Evolutionary conservation across 2,797 vertebrate genomes (phyloP), one percentile per base, ranked within the genome.

Genomic region (Benthosema pterotum): DNA sequence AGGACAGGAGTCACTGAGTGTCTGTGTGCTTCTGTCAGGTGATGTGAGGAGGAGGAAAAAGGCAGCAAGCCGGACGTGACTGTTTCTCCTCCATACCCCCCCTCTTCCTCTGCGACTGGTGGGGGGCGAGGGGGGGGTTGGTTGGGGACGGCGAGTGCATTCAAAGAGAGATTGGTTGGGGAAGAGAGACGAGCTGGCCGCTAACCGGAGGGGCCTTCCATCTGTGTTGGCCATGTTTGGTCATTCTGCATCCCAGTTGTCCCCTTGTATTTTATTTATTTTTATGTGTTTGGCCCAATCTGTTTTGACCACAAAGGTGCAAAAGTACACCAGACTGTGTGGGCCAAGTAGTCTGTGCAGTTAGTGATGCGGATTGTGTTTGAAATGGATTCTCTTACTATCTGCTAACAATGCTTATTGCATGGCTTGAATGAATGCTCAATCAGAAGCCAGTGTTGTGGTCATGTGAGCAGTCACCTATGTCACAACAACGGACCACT

Each of bases 191-290:
- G 53, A 63, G 68, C 60, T 76, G 65, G 59, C 71, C 56, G 46
- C 63, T 60, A 52, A 70, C 71, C 52, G 54, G 70, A 86, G 75
- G 60, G 60, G 65, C 55, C 52, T 73, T 53, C 22, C 60, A 47
- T 49, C 64, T 61, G 63, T 61, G 53, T 72, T 75, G 38, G 67
- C 88, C 86, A 80, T 87, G 80, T 89, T 89, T 89, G 88, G 87
- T 87, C 80, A 83, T 78, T 71, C 71, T 22, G 25, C 63, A 47
- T 75, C 60, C 22, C 49, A 65, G 71, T n/a, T n/a, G 66, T 53
- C 53, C 52, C 22, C 9, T 22, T 62, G 55, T 79, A 58, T 55
- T 78, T 84, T 72, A 47, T 32, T 63, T 45, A 79, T 28, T 5
- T 28, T 5, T 32, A 8, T 32, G 7, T 32, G 28, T 28, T 28